A percentile compares a stretch with the other conserved stretches of the same genome.
phyloP scores from a whole-genome alignment of 2,797 vertebrate genomes.

The Pseudocheirus occidentalis region DNA sequence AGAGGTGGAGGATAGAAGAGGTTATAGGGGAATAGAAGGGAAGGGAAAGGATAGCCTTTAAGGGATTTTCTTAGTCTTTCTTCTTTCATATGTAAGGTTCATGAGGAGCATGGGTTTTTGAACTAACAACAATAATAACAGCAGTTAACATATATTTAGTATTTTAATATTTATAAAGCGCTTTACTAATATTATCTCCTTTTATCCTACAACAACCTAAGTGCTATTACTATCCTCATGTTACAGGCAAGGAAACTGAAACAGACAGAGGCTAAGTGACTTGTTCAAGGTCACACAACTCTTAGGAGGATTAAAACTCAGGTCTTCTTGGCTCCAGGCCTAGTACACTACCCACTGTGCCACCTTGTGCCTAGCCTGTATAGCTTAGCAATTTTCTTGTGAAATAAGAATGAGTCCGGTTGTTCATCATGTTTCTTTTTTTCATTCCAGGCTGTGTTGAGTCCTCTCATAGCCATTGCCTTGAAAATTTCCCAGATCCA shows the following conservation, averaged over 20 bases:
- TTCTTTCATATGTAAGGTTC: neutral
- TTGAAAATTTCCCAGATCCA: constrained; percentile 98
- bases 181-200: too few relatives aligned
- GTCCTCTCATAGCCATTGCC: constrained; percentile 97
- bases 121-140: too few relatives aligned
- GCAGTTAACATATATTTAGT: too few relatives aligned
- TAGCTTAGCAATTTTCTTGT: neutral
- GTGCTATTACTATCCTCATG: neutral
- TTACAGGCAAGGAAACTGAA: neutral
- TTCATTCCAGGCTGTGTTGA: constrained; percentile 91
- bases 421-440: constrained; percentile 62
- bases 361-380: neutral
- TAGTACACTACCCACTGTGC: neutral
- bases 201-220: too few relatives aligned
- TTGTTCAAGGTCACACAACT: neutral
- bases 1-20: too few relatives aligned
- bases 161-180: too few relatives aligned
- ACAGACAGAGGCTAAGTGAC: neutral
- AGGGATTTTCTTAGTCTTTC: neutral
- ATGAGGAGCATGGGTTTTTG: neutral
- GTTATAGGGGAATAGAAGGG: neutral
- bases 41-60: neutral
- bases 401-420: neutral
- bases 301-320: neutral
- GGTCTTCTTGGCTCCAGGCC: neutral